phyloP scores from a whole-genome alignment of 2,113 vertebrate genomes.

The Scomber scombrus region DNA sequence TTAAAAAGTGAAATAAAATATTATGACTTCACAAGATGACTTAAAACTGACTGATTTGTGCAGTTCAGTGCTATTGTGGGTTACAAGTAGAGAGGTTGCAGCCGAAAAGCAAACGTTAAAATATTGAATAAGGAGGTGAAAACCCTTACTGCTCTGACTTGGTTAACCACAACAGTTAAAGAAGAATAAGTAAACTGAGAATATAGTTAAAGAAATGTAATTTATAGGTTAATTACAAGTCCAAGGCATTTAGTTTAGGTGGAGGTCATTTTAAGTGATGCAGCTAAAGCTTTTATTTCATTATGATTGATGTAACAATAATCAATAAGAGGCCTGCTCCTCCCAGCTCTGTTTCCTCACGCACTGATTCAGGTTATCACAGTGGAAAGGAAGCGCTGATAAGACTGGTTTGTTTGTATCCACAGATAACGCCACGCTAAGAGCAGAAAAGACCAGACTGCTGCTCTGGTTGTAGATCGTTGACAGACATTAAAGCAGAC shows the following conservation, averaged over 20 bases:
- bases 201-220: not conserved
- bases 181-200: too few species aligned
- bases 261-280: not conserved
- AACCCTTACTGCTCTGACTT: not conserved
- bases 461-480: constrained; percentile 59
- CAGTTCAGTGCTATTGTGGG: not conserved
- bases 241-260: not conserved
- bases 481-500: constrained; percentile 75
- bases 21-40: not conserved
- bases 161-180: not conserved
- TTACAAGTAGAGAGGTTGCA: not conserved
- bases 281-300: not conserved
- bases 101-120: not conserved
- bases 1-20: not conserved
- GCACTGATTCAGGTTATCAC: constrained; percentile 65
- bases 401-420: constrained; percentile 80
- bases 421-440: constrained; percentile 70
- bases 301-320: constrained; percentile 19
- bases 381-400: constrained; percentile 79
- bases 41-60: not conserved
- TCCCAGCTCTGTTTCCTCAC: constrained; percentile 42
- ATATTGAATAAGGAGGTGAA: not conserved
- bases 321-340: constrained; percentile 19
- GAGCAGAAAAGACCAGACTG: constrained; percentile 62
- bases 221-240: not conserved